Evolutionary conservation across 2,888 invertebrate species (phyloP).

Genomic region (Drosophila neutralis): DNA sequence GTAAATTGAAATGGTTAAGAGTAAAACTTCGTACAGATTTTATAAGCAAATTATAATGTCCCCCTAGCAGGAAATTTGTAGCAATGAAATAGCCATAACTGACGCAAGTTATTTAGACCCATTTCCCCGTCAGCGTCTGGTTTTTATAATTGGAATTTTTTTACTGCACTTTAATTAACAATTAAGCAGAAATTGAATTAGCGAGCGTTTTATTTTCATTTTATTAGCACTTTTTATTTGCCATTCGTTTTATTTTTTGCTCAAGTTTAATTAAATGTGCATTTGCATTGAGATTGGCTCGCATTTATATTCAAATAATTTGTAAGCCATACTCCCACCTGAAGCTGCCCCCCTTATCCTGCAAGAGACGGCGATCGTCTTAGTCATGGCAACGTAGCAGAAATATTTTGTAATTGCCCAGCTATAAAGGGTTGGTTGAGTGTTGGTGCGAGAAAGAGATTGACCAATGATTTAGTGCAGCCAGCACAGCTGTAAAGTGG

Average conservation of each 20-base stretch:
- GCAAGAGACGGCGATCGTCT: conserved; percentile 31
- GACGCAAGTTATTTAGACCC: conserved; percentile 3
- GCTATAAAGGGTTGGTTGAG: not conserved
- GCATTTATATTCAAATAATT: conserved; percentile 50
- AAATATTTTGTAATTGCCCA: conserved; percentile 53
- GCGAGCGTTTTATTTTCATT: conserved; percentile 38
- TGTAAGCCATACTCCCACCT: conserved; percentile 53
- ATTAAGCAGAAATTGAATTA: conserved; percentile 65
- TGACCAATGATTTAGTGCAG: conserved; percentile 28
- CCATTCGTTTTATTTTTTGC: conserved; percentile 6
- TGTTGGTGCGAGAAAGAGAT: conserved; percentile 2
- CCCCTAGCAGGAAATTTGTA: conserved; percentile 4
- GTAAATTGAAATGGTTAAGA: conserved; percentile 73
- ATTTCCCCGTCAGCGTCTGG: not conserved
- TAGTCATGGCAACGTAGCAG: conserved; percentile 45
- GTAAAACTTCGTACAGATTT: conserved; percentile 65
- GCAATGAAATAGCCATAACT: conserved; percentile 14
- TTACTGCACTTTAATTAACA: conserved; percentile 68
- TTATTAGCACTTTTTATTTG: conserved; percentile 28
- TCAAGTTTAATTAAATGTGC: conserved; percentile 70
- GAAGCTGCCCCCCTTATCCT: not conserved
- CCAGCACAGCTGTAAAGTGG: conserved; percentile 47
- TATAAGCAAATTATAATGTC: conserved; percentile 66
- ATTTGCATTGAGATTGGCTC: conserved; percentile 67
- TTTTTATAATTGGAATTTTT: conserved; percentile 33